Evolutionary conservation across 1,140 invertebrate species (phyloP), one percentile per base, ranked within the genome.

Genomic region (Lucilia cuprina): DNA sequence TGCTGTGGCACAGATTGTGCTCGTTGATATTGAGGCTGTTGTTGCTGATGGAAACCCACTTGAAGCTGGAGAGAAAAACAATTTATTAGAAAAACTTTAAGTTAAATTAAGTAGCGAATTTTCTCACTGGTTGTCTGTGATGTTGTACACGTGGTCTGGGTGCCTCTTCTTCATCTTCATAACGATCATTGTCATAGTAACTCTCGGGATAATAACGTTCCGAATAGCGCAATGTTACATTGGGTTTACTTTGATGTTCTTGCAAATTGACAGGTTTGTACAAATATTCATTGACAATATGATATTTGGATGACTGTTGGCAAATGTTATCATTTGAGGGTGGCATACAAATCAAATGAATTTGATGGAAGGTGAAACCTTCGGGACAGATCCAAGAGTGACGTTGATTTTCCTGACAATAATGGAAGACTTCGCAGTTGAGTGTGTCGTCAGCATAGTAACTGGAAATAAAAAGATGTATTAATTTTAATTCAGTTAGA

Each of bases 361-460:
- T 96, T 94, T 97, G 96, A 88, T 98, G 97, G 94, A 98, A 98
- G 74, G 96, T 95, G 88, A 97, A 97, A 85, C 96, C 96, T 87
- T 97, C 96, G 0, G 97, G 97, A 88, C 97, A 98, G 86, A 98
- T 96, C 97, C 97, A 98, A 0, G 96, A 98, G 89, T 98, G 97
- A 87, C 95, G 96, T 14, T 96, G 96, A 85, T 95, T 96, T 84
- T 97, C 96, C 87, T 97, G 96, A 89, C 97, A 98, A 91, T 98
- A 98, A 90, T 98, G 97, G 94, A 98, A 98, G 0, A 98, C 96
- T 91, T 98, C 96, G 88, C 97, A 98, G 87, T 95, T 94, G 30
- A 98, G 93, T 80, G 95, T 95, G 86, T 97, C 96, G 88, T 98
- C 97, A 25, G 97, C 97, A 89, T 98, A 98, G 92, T 98, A 98